Evolutionary conservation across 2,888 invertebrate genomes (phyloP).

Genomic region (Lamellibrachia satsuma): DNA sequence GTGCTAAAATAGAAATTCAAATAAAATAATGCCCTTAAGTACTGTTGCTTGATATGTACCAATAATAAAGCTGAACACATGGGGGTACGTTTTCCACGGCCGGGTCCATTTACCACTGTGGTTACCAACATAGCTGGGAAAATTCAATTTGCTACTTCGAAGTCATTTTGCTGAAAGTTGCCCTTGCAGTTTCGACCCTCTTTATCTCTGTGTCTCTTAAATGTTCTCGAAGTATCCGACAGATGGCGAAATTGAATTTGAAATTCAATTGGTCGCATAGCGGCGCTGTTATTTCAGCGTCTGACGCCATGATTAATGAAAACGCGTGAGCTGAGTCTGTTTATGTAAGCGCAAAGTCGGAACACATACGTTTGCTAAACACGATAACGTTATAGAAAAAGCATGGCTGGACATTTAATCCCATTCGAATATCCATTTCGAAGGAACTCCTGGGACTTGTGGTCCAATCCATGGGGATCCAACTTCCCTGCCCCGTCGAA

Average conservation of each 20-base stretch:
- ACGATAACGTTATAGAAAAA: neutral
- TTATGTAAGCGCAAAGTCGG: neutral
- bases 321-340: neutral
- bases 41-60: too few species aligned
- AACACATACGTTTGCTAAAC: neutral
- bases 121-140: too few species aligned
- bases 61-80: too few species aligned
- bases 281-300: neutral
- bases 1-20: too few species aligned
- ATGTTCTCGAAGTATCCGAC: neutral
- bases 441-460: neutral
- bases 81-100: too few species aligned
- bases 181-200: too few species aligned
- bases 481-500: neutral
- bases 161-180: too few species aligned
- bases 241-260: neutral
- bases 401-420: neutral
- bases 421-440: neutral
- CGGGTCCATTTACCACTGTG: too few species aligned
- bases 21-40: too few species aligned
- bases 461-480: neutral
- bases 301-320: neutral
- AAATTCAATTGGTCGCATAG: neutral
- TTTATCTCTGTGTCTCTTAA: neutral
- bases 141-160: too few species aligned